Conservation (phyloP, 2,888 invertebrate genomes). For the Erynnis tages region DNA sequence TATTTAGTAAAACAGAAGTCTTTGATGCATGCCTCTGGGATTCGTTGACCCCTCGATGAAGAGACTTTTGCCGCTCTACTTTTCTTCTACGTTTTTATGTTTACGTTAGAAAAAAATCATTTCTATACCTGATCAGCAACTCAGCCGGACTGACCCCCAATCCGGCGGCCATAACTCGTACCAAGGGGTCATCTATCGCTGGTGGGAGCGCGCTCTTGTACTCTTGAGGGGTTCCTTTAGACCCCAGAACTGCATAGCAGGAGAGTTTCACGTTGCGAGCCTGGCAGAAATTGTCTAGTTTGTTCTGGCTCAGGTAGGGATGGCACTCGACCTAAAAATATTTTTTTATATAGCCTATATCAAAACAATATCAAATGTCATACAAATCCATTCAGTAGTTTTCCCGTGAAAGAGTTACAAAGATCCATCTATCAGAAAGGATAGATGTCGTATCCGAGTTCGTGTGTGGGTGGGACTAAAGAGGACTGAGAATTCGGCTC, state of each 20-base stretch:
- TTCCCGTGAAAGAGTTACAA: too few species aligned
- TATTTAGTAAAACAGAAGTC: too few species aligned
- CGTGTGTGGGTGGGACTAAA: too few species aligned
- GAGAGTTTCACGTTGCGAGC: constrained; percentile 84
- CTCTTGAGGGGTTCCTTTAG: constrained; percentile 83
- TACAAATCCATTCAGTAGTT: too few species aligned
- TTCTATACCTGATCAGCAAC: constrained; percentile 55
- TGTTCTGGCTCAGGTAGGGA: constrained; percentile 87
- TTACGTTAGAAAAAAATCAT: background rate
- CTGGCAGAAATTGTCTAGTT: constrained; percentile 84
- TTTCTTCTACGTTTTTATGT: too few species aligned
- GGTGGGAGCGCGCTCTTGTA: constrained; percentile 84
- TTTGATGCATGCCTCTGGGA: too few species aligned
- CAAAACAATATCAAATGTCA: too few species aligned
- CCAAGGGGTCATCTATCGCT: constrained; percentile 85
- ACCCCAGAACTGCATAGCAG: constrained; percentile 90
- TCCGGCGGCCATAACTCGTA: constrained; percentile 71
- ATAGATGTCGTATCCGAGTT: too few species aligned
- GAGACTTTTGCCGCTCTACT: too few species aligned
- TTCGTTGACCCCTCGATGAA: too few species aligned
- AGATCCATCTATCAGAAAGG: too few species aligned
- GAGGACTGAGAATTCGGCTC: too few species aligned
- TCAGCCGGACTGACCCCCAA: constrained; percentile 54
- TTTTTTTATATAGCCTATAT: background rate
- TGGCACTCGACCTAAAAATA: constrained; percentile 87